phyloP scores from a whole-genome alignment of 2,797 vertebrate genomes.

The Miichthys miiuy region DNA sequence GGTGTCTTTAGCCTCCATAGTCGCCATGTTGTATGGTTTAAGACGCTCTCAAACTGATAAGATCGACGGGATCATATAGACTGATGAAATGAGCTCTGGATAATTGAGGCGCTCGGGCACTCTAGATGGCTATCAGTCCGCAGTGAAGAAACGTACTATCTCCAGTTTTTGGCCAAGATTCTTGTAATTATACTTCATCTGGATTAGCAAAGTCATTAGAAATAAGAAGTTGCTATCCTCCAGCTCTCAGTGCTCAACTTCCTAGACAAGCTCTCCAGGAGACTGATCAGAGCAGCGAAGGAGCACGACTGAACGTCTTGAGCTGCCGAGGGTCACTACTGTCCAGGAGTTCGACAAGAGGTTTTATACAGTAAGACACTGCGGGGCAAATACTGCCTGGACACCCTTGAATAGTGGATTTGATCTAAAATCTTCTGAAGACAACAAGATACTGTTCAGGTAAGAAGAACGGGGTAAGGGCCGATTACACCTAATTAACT shows the following conservation, averaged over 20 bases:
- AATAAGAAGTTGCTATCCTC: conserved; percentile 41
- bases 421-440: conserved; percentile 7
- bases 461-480: conserved; percentile 41
- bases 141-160: conserved; percentile 50
- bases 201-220: conserved; percentile 49
- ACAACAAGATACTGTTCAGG: neutral
- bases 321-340: neutral
- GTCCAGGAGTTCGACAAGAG: conserved; percentile 1
- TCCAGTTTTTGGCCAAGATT: conserved; percentile 47
- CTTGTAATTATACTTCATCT: conserved; percentile 43
- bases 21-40: conserved; percentile 39
- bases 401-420: neutral
- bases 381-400: neutral
- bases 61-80: conserved; percentile 49
- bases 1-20: conserved; percentile 16
- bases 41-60: conserved; percentile 63
- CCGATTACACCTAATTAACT: conserved; percentile 7
- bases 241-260: conserved; percentile 31
- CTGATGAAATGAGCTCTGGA: conserved; percentile 57
- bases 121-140: conserved; percentile 73
- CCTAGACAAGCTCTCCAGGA: conserved; percentile 8
- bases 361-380: neutral
- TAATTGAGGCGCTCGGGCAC: conserved; percentile 59
- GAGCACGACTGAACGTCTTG: neutral
- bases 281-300: conserved; percentile 21